phyloP scores from a whole-genome alignment of 2,888 invertebrate genomes.

The Lithophane leautieri region DNA sequence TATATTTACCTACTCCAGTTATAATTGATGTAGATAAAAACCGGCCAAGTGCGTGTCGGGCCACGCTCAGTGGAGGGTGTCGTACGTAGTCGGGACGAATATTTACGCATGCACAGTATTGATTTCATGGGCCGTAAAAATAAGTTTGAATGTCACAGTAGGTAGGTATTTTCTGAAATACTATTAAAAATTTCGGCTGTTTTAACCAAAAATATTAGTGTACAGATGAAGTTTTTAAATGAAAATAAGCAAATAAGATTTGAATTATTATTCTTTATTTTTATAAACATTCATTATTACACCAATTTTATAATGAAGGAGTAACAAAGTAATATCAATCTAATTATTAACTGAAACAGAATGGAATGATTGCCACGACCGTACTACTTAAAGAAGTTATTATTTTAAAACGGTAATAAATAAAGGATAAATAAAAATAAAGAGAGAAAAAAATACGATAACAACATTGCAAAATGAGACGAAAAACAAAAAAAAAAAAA shows the following conservation, averaged over 20 bases:
- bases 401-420: conserved; percentile 9
- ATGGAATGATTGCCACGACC: conserved; percentile 34
- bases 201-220: no score
- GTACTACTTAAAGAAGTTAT: conserved; percentile 4
- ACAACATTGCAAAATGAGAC: conserved; percentile 14
- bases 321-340: conserved; percentile 29
- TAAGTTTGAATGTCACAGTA: not conserved
- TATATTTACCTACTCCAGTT: not conserved
- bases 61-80: no score
- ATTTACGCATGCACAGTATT: not conserved
- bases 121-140: not conserved
- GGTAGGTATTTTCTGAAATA: no score
- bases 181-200: no score
- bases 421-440: not conserved
- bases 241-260: conserved; percentile 1
- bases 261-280: conserved; percentile 40
- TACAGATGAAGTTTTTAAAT: no score
- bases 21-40: not conserved
- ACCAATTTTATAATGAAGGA: conserved; percentile 33
- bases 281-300: conserved; percentile 52
- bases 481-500: conserved; percentile 17
- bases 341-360: conserved; percentile 23
- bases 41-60: not conserved
- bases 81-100: not conserved
- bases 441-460: not conserved